Evolutionary conservation across 2,888 invertebrate genomes (phyloP).

Genomic region (Phrixothrix hirtus): DNA sequence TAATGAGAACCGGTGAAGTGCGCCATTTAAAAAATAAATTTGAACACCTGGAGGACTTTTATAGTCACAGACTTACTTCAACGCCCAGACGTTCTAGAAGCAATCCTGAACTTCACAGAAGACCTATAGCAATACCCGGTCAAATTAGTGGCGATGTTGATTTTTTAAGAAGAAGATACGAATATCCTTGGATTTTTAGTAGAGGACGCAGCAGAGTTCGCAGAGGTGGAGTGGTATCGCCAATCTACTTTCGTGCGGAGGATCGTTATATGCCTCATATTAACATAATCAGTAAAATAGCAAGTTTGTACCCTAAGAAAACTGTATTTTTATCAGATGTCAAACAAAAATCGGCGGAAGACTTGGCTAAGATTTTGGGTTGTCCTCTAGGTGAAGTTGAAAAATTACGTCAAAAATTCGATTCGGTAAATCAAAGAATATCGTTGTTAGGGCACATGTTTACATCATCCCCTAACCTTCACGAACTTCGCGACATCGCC

Average conservation of each 20-base stretch:
- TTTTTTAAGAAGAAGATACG: slow-evolving; percentile 65
- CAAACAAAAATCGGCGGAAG: slow-evolving; percentile 44
- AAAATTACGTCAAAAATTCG: slow-evolving; percentile 73
- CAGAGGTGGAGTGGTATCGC: slow-evolving; percentile 61
- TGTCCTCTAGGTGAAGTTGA: slow-evolving; percentile 70
- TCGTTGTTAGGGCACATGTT: slow-evolving; percentile 78
- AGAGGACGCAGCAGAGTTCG: slow-evolving; percentile 59
- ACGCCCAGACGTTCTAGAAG: slow-evolving; percentile 68
- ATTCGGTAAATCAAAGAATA: slow-evolving; percentile 59
- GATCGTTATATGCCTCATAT: slow-evolving; percentile 86
- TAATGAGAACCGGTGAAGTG: slow-evolving; percentile 68
- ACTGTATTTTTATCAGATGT: slow-evolving; percentile 38
- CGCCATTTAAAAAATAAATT: slow-evolving; percentile 76
- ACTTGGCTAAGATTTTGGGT: slow-evolving; percentile 50
- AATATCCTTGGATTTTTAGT: slow-evolving; percentile 55
- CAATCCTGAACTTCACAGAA: slow-evolving; percentile 75
- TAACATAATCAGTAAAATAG: slow-evolving; percentile 86
- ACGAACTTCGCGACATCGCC: slow-evolving; percentile 75
- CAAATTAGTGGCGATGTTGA: slow-evolving; percentile 62
- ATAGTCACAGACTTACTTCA: slow-evolving; percentile 46
- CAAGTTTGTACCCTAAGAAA: slow-evolving; percentile 58
- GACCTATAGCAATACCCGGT: slow-evolving; percentile 56
- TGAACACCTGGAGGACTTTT: slow-evolving; percentile 66
- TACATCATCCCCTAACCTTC: slow-evolving; percentile 78
- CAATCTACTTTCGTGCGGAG: slow-evolving; percentile 67